Conservation (phyloP, 2,797 vertebrate genomes). For the Betta splendens region DNA sequence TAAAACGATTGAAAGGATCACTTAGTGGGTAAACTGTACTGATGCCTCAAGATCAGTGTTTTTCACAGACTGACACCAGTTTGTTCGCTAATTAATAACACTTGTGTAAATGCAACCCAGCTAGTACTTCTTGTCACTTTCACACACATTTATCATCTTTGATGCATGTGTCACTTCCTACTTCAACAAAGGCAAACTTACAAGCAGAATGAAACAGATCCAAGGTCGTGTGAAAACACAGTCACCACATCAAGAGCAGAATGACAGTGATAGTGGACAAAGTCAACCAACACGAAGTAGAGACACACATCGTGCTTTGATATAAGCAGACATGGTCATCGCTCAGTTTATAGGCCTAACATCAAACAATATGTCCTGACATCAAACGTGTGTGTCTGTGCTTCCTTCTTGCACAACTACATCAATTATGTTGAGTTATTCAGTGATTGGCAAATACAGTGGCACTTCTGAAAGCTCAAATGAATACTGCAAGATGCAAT, state of each 20-base stretch:
- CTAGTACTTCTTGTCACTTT: conserved; percentile 16
- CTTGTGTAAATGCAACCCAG: not conserved
- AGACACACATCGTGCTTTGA: conserved; percentile 17
- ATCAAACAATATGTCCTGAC: conserved; percentile 2
- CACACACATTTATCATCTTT: conserved; percentile 13
- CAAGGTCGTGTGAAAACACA: conserved; percentile 2
- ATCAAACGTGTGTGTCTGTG: not conserved
- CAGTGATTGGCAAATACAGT: not conserved
- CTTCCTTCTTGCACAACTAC: not conserved
- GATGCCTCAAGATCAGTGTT: conserved; percentile 1
- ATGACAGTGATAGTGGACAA: not conserved
- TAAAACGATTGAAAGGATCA: not conserved
- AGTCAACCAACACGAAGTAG: conserved; percentile 16
- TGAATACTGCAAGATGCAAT: conserved; percentile 20
- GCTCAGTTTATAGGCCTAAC: conserved; percentile 13
- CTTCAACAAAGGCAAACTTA: conserved; percentile 13
- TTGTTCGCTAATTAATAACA: conserved; percentile 9
- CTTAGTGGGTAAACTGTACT: not conserved
- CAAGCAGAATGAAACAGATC: conserved; percentile 5
- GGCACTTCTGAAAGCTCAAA: not conserved
- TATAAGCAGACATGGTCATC: conserved; percentile 3
- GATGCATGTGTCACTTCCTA: conserved; percentile 11
- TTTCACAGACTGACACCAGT: too few relatives aligned
- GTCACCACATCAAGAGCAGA: conserved; percentile 25
- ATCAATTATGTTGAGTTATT: not conserved